These are phyloP conservation scores for Drosophila fungiperda DNA, from an alignment of 2,888 invertebrate species.

Conservation along the genomic window DNA sequence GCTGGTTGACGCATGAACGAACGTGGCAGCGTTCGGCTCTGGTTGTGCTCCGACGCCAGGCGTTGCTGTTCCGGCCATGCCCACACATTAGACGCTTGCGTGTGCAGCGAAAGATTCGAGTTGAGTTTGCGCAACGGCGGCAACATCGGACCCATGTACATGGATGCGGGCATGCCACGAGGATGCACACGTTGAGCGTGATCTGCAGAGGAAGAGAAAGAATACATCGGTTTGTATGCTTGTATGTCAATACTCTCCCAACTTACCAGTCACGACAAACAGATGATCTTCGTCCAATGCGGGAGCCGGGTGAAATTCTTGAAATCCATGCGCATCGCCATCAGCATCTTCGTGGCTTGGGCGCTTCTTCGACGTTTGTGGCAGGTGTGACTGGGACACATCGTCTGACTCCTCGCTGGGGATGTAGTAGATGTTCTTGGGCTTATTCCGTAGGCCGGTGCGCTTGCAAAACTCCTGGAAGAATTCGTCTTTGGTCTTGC, in stretches of 20 bases:
- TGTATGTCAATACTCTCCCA: background rate
- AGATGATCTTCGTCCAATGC: slow-evolving; percentile 74
- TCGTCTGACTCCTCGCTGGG: slow-evolving; percentile 65
- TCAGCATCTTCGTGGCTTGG: slow-evolving; percentile 51
- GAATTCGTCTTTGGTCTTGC: slow-evolving; percentile 84
- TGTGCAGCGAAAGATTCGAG: slow-evolving; percentile 82
- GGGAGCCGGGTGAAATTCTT: slow-evolving; percentile 47
- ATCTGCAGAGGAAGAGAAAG: slow-evolving; percentile 38
- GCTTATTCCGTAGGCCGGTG: slow-evolving; percentile 83
- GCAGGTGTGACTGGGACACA: slow-evolving; percentile 5
- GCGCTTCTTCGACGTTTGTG: slow-evolving; percentile 3
- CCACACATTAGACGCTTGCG: slow-evolving; percentile 69
- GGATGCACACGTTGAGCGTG: slow-evolving; percentile 48
- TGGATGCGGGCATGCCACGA: slow-evolving; percentile 75
- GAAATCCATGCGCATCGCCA: slow-evolving; percentile 71
- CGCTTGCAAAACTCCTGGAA: slow-evolving; percentile 84
- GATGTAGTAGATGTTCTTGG: slow-evolving; percentile 85
- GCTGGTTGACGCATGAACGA: slow-evolving; percentile 80
- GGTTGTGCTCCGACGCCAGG: slow-evolving; percentile 61
- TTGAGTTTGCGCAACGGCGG: slow-evolving; percentile 73
- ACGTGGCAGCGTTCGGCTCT: slow-evolving; percentile 84
- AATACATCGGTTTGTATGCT: background rate
- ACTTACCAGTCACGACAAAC: slow-evolving; percentile 77
- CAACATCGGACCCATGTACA: slow-evolving; percentile 74
- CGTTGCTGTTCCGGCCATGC: slow-evolving; percentile 60